Conservation (phyloP, 2,888 invertebrate species). For the Coelinius sp. region DNA sequence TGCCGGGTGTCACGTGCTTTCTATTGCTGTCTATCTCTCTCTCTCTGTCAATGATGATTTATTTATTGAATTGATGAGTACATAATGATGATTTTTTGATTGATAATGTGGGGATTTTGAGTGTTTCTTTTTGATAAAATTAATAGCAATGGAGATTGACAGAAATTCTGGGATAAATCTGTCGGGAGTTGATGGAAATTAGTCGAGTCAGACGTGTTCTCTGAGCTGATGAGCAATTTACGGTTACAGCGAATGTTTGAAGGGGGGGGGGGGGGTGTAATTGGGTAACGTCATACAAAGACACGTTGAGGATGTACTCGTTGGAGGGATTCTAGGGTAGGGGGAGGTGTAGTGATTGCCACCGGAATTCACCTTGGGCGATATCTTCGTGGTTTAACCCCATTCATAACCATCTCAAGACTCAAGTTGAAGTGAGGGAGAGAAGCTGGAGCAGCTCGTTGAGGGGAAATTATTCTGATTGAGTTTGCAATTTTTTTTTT, state of each 20-base stretch:
- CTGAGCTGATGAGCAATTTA: conserved; percentile 1
- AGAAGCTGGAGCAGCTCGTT: no score
- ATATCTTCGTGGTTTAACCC: not conserved
- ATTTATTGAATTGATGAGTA: not conserved
- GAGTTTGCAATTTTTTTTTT: not conserved
- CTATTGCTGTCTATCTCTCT: not conserved
- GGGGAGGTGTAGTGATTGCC: not conserved
- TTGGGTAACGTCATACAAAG: conserved; percentile 4
- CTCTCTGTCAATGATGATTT: not conserved
- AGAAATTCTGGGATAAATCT: not conserved
- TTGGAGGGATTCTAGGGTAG: not conserved
- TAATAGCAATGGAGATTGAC: not conserved
- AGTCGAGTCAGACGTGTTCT: conserved; percentile 1
- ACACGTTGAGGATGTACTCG: not conserved
- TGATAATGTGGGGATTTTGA: not conserved
- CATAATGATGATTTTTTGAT: no score
- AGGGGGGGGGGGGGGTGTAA: no score
- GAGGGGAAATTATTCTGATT: not conserved
- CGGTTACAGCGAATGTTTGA: not conserved
- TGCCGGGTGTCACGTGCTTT: conserved; percentile 50
- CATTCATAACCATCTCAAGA: not conserved
- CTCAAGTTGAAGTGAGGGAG: not conserved
- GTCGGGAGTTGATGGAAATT: not conserved
- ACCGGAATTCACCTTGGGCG: not conserved
- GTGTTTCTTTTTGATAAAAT: not conserved